Conservation (phyloP, 1,140 invertebrate species). For the Pemphigus obesinymphae region DNA sequence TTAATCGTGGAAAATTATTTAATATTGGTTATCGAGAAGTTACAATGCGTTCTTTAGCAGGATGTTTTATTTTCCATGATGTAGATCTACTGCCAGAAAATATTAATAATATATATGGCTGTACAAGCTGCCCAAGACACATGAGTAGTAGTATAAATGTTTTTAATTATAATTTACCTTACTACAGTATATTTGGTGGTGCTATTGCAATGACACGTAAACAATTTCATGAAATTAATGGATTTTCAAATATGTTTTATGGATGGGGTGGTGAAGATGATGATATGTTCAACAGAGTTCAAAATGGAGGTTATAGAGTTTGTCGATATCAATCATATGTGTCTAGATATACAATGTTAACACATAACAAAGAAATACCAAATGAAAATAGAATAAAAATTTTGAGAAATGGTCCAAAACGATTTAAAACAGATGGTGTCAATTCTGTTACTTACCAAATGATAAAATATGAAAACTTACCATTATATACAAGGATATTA, state of each 20-base stretch:
- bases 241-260: slow-evolving; percentile 86
- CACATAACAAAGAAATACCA: slow-evolving; percentile 61
- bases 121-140: slow-evolving; percentile 78
- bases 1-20: slow-evolving; percentile 90
- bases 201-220: slow-evolving; percentile 66
- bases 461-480: slow-evolving; percentile 43
- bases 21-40: slow-evolving; percentile 86
- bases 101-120: slow-evolving; percentile 85
- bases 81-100: slow-evolving; percentile 90
- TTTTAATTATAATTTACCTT: slow-evolving; percentile 76
- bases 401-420: slow-evolving; percentile 53
- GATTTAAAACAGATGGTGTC: slow-evolving; percentile 63
- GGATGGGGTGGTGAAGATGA: slow-evolving; percentile 89
- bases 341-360: slow-evolving; percentile 73
- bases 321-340: slow-evolving; percentile 66
- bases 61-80: slow-evolving; percentile 92
- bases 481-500: slow-evolving; percentile 46
- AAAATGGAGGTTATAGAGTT: slow-evolving; percentile 55
- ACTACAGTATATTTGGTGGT: slow-evolving; percentile 68
- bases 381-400: slow-evolving; percentile 49
- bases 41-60: slow-evolving; percentile 61
- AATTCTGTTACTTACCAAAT: slow-evolving; percentile 59
- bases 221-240: slow-evolving; percentile 77
- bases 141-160: slow-evolving; percentile 89
- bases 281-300: slow-evolving; percentile 61